phyloP scores from a whole-genome alignment of 2,888 invertebrate genomes.

The Tortricodes alternella region DNA sequence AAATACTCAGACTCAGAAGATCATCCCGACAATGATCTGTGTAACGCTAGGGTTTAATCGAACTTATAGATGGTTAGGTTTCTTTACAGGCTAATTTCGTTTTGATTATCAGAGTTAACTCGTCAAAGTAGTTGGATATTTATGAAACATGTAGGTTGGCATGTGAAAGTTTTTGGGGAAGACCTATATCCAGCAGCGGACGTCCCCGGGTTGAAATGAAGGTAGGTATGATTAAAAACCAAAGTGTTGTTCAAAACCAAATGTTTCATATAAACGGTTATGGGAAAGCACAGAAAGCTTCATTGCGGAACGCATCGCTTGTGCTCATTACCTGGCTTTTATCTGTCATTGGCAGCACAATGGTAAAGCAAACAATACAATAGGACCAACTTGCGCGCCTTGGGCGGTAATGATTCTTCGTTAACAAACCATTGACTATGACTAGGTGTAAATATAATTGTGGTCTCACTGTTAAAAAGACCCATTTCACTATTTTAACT shows the following conservation, averaged over 20 bases:
- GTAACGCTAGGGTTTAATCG: neutral
- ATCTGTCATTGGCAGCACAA: slow-evolving; percentile 78
- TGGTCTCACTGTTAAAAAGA: neutral
- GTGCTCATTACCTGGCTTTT: slow-evolving; percentile 67
- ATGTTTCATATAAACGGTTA: slow-evolving; percentile 38
- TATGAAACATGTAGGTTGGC: too few species aligned
- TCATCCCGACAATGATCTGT: neutral
- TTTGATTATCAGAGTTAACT: too few species aligned
- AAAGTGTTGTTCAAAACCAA: neutral
- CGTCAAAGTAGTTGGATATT: too few species aligned
- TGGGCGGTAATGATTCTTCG: slow-evolving; percentile 46
- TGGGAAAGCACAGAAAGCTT: slow-evolving; percentile 51
- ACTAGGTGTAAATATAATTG: slow-evolving; percentile 2
- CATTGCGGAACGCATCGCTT: slow-evolving; percentile 56
- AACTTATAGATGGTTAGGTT: neutral
- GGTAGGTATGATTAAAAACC: too few species aligned
- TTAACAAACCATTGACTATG: slow-evolving; percentile 29
- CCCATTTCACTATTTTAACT: too few species aligned
- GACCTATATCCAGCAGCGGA: too few species aligned
- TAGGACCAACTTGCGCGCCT: slow-evolving; percentile 51
- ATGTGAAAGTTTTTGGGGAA: too few species aligned
- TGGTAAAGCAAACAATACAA: slow-evolving; percentile 63
- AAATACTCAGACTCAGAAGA: slow-evolving; percentile 29
- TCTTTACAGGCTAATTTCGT: neutral
- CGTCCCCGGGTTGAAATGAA: too few species aligned